Evolutionary conservation across 2,888 invertebrate genomes (phyloP).

Genomic region (Aplocera efformata): DNA sequence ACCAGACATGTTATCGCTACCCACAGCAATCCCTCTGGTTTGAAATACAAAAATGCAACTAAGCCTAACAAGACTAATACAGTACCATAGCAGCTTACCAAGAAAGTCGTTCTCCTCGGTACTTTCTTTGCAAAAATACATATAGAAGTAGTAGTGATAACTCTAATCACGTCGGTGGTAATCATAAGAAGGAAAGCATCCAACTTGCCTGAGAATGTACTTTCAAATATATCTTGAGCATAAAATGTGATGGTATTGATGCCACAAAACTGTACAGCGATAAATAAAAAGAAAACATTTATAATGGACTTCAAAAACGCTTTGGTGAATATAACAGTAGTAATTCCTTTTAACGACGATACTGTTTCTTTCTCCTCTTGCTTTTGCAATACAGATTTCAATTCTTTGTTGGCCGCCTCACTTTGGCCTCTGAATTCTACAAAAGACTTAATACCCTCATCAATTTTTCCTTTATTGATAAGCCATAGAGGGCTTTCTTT

Average conservation of each 20-base stretch:
- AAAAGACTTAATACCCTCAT: conserved; percentile 41
- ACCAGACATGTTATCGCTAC: conserved; percentile 38
- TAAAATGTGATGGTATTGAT: conserved; percentile 49
- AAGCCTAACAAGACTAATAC: conserved; percentile 33
- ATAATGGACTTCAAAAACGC: conserved; percentile 38
- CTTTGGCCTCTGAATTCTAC: conserved; percentile 44
- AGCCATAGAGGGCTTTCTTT: conserved; percentile 58
- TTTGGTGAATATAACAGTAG: conserved; percentile 35
- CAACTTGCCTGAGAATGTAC: conserved; percentile 41
- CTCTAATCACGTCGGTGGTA: conserved; percentile 41
- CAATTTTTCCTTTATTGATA: conserved; percentile 41
- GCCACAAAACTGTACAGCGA: conserved; percentile 44
- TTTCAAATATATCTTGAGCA: conserved; percentile 41
- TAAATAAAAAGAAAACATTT: conserved; percentile 34
- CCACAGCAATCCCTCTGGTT: conserved; percentile 35
- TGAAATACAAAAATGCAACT: conserved; percentile 34
- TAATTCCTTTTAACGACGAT: conserved; percentile 29
- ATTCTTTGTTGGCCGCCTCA: conserved; percentile 39
- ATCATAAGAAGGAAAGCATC: conserved; percentile 47
- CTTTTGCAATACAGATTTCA: conserved; percentile 37
- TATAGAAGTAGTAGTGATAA: conserved; percentile 27
- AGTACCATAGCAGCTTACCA: conserved; percentile 34
- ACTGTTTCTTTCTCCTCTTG: conserved; percentile 29
- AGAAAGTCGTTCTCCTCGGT: conserved; percentile 39
- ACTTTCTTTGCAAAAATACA: conserved; percentile 38